phyloP scores from a whole-genome alignment of 2,888 invertebrate genomes.

The Rhabditoides inermis region DNA sequence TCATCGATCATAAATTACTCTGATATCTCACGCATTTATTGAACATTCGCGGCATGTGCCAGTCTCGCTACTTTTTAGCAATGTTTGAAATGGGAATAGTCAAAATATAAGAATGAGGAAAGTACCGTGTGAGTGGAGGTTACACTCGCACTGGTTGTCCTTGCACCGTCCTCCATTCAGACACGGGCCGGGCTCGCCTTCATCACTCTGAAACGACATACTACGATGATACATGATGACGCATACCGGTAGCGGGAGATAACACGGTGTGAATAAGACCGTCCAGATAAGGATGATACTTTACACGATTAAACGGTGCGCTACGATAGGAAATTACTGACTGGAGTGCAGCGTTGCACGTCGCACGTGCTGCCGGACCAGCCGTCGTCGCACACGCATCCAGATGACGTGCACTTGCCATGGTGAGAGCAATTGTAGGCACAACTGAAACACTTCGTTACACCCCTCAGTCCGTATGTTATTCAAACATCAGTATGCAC shows the following conservation, averaged over 20 bases:
- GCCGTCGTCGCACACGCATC: constrained; percentile 72
- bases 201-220: background rate
- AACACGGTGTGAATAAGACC: background rate
- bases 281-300: background rate
- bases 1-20: background rate
- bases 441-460: constrained; percentile 57
- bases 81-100: too few species aligned
- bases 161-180: constrained; percentile 21
- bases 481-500: too few species aligned
- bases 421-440: constrained; percentile 66
- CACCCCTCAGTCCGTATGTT: too few species aligned
- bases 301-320: background rate
- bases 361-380: constrained; percentile 66
- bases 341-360: background rate
- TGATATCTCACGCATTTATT: too few species aligned
- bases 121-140: constrained; percentile 21
- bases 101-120: background rate
- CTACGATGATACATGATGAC: background rate
- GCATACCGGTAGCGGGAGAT: background rate
- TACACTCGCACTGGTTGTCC: constrained; percentile 29
- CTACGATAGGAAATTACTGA: too few species aligned
- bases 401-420: constrained; percentile 70
- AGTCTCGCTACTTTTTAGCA: too few species aligned
- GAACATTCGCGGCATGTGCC: too few species aligned
- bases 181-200: constrained; percentile 22